A percentile compares a stretch with the other conserved stretches of the same genome.
These are phyloP conservation scores for Papilio machaon DNA, from an alignment of 1,140 invertebrate species.

Conservation along the genomic window DNA sequence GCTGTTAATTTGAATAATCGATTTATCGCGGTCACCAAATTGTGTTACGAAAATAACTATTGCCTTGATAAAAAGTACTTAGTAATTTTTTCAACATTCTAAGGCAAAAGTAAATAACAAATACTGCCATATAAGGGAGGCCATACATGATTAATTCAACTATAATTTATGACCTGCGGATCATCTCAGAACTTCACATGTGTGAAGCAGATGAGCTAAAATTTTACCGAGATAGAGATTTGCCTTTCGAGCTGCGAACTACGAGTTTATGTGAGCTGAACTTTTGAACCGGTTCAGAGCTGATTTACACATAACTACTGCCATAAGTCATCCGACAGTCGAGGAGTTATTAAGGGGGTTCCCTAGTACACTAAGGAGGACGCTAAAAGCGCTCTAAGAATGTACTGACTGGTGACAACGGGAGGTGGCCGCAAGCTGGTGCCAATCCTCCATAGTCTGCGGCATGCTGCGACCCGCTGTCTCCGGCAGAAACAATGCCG, in stretches of 20 bases:
- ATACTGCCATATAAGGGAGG: background rate
- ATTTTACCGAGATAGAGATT: no score
- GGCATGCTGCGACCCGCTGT: conserved; percentile 89
- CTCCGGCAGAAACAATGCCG: conserved; percentile 89
- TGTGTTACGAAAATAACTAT: conserved; percentile 24
- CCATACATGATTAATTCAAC: no score
- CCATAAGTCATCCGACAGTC: no score
- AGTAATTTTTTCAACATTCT: background rate
- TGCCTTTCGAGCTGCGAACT: no score
- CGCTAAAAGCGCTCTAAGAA: no score
- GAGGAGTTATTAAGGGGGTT: no score
- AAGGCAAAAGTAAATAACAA: background rate
- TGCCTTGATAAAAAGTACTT: background rate
- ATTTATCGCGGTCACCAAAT: conserved; percentile 18
- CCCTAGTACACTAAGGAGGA: no score
- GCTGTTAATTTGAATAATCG: conserved; percentile 26
- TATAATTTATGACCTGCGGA: no score
- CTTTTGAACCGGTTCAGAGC: no score
- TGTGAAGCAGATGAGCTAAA: no score
- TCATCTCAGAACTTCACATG: no score
- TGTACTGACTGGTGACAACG: background rate
- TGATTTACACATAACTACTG: background rate
- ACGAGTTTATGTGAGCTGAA: no score
- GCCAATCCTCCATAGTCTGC: conserved; percentile 88
- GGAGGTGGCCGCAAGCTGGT: conserved; percentile 58